Base-by-base conservation (phyloP, 2,888 invertebrate genomes). In the Opisthograptis luteolata region DNA sequence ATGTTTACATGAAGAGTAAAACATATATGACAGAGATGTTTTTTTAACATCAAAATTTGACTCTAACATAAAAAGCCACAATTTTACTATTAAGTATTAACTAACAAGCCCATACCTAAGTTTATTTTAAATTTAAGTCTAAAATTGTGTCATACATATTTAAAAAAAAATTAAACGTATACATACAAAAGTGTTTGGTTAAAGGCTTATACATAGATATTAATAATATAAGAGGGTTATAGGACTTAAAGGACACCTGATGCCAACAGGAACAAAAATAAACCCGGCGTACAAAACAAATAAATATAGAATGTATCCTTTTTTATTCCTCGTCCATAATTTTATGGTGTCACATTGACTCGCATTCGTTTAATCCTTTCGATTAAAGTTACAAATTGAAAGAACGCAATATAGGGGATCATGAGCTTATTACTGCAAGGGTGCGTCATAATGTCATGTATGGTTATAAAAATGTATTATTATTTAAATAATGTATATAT, bases 311-410 rank as follows among this genome's bases (percentile, higher is more conserved):
- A 48, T 48, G 17, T 31, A 64, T 53, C 64, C 54, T 50, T 58
- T 56, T 64, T 63, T 59, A 62, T 64, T 60, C 46, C 41, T 52
- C 36, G 25, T 40, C 46, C 61, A 60, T 52, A 62, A n/a, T n/a
- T n/a, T n/a, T 57, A 60, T 66, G 51, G 58, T 54, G 50, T 54
- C 57, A 60, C 52, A 42, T n/a, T n/a, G n/a, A 17, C 17, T 17
- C 17, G 5, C 17, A 25, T 25, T 40, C 40, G 22, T 51, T 55
- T 62, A 59, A 60, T 61, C 65, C 60, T 30, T 37, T 47, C 54
- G 59, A 65, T 62, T 68, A 64, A 64, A 64, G 58, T 52, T 27
- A 58, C 59, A 58, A 59, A 59, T 62, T 57, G 56, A 55, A 62
- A 55, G 50, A 46, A 46, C 31, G 40, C 49, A 48, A 35, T 52